Conservation (phyloP, 2,797 vertebrate genomes). For the Remorina albescens region DNA sequence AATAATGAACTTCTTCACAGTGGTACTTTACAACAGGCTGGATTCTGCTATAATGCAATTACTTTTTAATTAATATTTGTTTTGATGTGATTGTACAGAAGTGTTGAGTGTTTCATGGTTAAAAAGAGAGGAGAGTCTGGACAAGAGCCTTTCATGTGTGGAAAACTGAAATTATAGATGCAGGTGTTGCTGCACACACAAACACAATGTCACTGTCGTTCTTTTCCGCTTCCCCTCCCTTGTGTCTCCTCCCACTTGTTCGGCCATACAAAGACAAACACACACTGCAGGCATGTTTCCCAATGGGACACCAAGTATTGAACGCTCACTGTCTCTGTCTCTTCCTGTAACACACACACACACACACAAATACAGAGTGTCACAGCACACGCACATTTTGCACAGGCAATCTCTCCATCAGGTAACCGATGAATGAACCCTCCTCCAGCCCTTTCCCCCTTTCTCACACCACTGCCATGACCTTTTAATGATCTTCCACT, state of each 20-base stretch:
- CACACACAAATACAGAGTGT: background rate
- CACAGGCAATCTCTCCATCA: conserved; percentile 40
- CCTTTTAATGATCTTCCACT: conserved; percentile 69
- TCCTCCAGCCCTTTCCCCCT: conserved; percentile 18
- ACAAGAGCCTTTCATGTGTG: too few species aligned
- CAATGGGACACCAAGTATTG: conserved; percentile 36
- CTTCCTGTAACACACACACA: background rate
- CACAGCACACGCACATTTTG: conserved; percentile 3
- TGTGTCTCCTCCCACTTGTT: conserved; percentile 33
- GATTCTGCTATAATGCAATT: background rate
- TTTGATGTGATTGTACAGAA: background rate
- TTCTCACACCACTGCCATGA: conserved; percentile 57
- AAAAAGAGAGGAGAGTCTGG: too few species aligned
- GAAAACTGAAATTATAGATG: conserved; percentile 17
- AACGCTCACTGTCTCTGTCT: conserved; percentile 27
- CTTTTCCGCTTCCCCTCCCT: conserved; percentile 21
- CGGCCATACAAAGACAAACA: conserved; percentile 47
- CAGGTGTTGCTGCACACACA: conserved; percentile 30
- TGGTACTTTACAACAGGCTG: too few species aligned
- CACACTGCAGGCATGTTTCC: conserved; percentile 47
- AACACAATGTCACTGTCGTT: conserved; percentile 1
- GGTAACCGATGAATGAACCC: conserved; percentile 63
- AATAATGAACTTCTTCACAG: conserved; percentile 43
- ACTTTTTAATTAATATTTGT: background rate
- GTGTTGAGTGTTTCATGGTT: background rate